Conservation (phyloP, 2,797 vertebrate genomes). For the Sylvia borin region DNA sequence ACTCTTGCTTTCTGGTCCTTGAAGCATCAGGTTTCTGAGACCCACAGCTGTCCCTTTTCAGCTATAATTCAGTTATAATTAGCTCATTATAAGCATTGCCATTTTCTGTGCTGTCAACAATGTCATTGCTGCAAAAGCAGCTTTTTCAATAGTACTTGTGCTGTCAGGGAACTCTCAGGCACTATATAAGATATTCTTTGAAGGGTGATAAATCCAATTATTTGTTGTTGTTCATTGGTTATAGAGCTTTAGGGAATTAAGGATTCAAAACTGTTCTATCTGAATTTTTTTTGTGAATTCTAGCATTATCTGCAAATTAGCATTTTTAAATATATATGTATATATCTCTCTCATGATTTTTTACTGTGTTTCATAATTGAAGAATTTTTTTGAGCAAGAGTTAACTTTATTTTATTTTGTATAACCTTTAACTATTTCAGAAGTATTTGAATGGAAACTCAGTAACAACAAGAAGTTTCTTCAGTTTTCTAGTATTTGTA, state of each 20-base stretch:
- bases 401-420: background rate
- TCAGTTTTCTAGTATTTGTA: background rate
- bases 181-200: background rate
- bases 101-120: background rate
- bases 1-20: background rate
- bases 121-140: background rate
- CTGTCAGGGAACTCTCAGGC: background rate
- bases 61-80: background rate
- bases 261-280: background rate
- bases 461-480: background rate
- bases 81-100: background rate
- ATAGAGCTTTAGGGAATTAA: background rate
- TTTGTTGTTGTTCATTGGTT: background rate
- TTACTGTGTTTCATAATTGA: background rate
- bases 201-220: background rate
- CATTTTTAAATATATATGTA: background rate
- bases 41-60: background rate
- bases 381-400: background rate
- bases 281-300: background rate
- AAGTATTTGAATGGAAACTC: background rate
- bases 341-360: accelerated
- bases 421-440: background rate
- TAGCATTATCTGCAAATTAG: background rate
- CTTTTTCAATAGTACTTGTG: background rate
- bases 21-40: background rate